These are phyloP conservation scores for Erebia epiphron DNA, from an alignment of 2,888 invertebrate genomes.

Conservation along the genomic window DNA sequence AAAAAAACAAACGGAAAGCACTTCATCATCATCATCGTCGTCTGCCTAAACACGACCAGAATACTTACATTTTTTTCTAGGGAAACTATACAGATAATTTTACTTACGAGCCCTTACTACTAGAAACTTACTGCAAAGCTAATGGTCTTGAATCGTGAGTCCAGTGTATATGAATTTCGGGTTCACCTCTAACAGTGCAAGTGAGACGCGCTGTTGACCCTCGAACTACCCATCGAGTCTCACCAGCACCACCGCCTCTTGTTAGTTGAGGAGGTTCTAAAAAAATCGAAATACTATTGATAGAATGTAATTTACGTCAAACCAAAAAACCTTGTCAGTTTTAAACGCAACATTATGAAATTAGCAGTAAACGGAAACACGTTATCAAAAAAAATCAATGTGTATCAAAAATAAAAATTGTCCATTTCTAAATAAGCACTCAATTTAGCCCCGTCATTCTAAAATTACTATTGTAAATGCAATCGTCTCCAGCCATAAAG, in stretches of 20 bases:
- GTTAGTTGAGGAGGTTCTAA: constrained; percentile 70
- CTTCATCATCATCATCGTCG: no score
- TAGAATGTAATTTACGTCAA: background rate
- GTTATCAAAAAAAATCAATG: no score
- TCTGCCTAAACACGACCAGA: no score
- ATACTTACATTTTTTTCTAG: no score
- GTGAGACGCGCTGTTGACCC: constrained; percentile 82
- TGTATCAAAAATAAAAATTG: no score
- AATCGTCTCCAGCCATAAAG: no score
- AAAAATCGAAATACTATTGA: background rate
- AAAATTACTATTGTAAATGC: no score
- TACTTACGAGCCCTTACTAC: no score
- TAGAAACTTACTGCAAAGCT: constrained; percentile 70
- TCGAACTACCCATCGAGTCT: constrained; percentile 73
- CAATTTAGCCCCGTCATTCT: no score
- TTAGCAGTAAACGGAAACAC: background rate
- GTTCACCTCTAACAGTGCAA: constrained; percentile 85
- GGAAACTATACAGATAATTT: no score
- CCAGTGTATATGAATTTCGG: constrained; percentile 84
- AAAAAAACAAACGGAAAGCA: no score
- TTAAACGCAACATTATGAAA: background rate
- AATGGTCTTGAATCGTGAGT: constrained; percentile 74
- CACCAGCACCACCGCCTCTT: constrained; percentile 67
- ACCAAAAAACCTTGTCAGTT: background rate
- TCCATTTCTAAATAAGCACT: no score